phyloP scores from a whole-genome alignment of 2,797 vertebrate genomes.

The Thaleichthys pacificus region DNA sequence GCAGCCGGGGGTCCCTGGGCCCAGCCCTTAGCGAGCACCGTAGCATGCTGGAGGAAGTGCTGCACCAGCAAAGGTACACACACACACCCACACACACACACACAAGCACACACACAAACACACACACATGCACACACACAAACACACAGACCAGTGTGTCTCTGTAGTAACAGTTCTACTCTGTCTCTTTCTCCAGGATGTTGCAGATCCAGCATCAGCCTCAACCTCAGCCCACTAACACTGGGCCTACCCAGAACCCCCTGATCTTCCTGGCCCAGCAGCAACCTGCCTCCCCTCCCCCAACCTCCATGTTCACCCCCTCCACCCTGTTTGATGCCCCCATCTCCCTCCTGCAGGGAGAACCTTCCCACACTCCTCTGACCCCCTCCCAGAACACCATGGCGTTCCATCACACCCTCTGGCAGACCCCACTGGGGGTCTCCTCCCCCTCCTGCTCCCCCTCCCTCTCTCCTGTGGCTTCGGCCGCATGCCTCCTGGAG shows the following conservation, averaged over 20 bases:
- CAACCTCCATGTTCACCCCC: slow-evolving; percentile 58
- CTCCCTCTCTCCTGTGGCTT: slow-evolving; percentile 79
- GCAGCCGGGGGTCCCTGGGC: slow-evolving; percentile 78
- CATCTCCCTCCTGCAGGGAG: slow-evolving; percentile 58
- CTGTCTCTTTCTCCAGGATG: slow-evolving; percentile 76
- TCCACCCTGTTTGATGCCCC: slow-evolving; percentile 65
- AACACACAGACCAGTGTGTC: neutral
- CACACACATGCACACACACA: neutral
- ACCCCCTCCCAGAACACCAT: slow-evolving; percentile 55
- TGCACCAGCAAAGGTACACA: slow-evolving; percentile 88
- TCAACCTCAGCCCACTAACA: slow-evolving; percentile 76
- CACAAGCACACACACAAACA: neutral
- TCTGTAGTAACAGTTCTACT: slow-evolving; percentile 4
- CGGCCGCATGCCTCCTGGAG: slow-evolving; percentile 87
- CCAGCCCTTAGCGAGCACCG: slow-evolving; percentile 75
- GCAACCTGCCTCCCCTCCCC: slow-evolving; percentile 67
- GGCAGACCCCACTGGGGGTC: slow-evolving; percentile 59
- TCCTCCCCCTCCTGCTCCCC: slow-evolving; percentile 42
- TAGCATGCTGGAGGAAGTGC: slow-evolving; percentile 88
- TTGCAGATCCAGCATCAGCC: slow-evolving; percentile 90
- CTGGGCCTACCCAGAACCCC: slow-evolving; percentile 76
- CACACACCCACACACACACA: neutral
- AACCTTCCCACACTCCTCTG: slow-evolving; percentile 49
- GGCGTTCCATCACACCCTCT: slow-evolving; percentile 58
- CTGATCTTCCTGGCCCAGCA: slow-evolving; percentile 74